Conservation (phyloP, 2,888 invertebrate genomes). For the Acanthosoma haemorrhoidale region DNA sequence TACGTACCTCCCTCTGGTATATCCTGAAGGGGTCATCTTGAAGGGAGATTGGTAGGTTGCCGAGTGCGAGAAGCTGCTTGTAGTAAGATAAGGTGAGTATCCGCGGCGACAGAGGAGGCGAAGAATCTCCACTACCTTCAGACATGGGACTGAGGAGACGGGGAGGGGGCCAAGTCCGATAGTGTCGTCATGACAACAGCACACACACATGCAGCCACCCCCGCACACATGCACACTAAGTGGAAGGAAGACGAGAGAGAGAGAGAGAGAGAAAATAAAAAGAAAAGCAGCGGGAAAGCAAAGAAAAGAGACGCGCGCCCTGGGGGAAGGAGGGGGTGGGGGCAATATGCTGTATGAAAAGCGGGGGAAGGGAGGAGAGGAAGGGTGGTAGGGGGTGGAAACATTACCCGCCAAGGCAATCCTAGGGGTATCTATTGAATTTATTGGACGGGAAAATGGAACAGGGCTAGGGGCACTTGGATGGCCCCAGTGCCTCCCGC, state of each 20-base stretch:
- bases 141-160: slow-evolving; percentile 36
- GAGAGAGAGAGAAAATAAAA: slow-evolving; percentile 40
- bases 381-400: slow-evolving; percentile 36
- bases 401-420: too few relatives aligned
- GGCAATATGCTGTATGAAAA: slow-evolving; percentile 39
- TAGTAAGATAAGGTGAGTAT: slow-evolving; percentile 52
- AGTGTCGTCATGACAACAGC: slow-evolving; percentile 41
- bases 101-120: slow-evolving; percentile 31
- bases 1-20: slow-evolving; percentile 33
- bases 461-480: slow-evolving; percentile 29
- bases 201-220: slow-evolving; percentile 35
- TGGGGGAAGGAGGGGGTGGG: slow-evolving; percentile 30
- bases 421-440: slow-evolving; percentile 41
- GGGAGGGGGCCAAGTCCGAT: slow-evolving; percentile 27
- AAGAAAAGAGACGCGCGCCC: slow-evolving; percentile 33
- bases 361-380: slow-evolving; percentile 29
- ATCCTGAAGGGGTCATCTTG: slow-evolving; percentile 35
- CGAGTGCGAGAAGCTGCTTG: slow-evolving; percentile 43
- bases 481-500: too few relatives aligned
- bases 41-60: slow-evolving; percentile 39
- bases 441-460: slow-evolving; percentile 40
- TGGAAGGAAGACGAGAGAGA: slow-evolving; percentile 32
- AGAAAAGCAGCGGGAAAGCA: slow-evolving; percentile 34
- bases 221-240: slow-evolving; percentile 32
- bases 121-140: slow-evolving; percentile 35